phyloP scores from a whole-genome alignment of 2,797 vertebrate species.

The Coreius guichenoti region DNA sequence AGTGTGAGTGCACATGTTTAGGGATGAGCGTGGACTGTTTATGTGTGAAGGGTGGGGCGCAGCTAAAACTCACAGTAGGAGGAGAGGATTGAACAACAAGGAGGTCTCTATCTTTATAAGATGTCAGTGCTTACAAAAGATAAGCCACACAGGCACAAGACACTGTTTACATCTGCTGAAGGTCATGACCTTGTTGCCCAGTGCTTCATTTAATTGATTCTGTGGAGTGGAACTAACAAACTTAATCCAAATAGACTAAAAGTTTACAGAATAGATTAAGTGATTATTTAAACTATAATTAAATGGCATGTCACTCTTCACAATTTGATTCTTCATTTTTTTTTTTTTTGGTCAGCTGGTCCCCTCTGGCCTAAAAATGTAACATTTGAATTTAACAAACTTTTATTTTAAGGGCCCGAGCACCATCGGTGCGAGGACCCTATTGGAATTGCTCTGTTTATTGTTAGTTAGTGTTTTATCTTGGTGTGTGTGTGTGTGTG shows the following conservation, averaged over 20 bases:
- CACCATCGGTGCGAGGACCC: too few relatives aligned
- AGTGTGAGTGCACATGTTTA: conserved; percentile 52
- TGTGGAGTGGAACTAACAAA: neutral
- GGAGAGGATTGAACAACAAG: conserved; percentile 53
- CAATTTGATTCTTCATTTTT: neutral
- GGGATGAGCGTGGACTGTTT: conserved; percentile 73
- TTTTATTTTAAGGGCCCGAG: too few relatives aligned
- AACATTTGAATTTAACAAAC: too few relatives aligned
- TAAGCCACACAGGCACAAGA: conserved; percentile 30
- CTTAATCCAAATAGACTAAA: neutral
- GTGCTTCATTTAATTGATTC: conserved; percentile 18
- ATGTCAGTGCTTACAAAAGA: conserved; percentile 46
- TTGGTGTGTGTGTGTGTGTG: too few relatives aligned
- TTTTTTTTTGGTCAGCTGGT: neutral
- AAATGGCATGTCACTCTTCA: neutral
- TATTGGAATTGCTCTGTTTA: too few relatives aligned
- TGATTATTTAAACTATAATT: neutral
- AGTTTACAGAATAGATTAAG: neutral
- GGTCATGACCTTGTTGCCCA: conserved; percentile 2
- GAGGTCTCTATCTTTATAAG: conserved; percentile 44
- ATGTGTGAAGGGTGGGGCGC: conserved; percentile 74
- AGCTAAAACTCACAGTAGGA: conserved; percentile 64
- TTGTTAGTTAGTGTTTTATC: too few relatives aligned
- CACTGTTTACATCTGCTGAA: conserved; percentile 33
- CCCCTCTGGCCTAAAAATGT: neutral